Evolutionary conservation across 2,797 vertebrate genomes (phyloP), one percentile per base, ranked within the genome.

Genomic region (Bufotes viridis): DNA sequence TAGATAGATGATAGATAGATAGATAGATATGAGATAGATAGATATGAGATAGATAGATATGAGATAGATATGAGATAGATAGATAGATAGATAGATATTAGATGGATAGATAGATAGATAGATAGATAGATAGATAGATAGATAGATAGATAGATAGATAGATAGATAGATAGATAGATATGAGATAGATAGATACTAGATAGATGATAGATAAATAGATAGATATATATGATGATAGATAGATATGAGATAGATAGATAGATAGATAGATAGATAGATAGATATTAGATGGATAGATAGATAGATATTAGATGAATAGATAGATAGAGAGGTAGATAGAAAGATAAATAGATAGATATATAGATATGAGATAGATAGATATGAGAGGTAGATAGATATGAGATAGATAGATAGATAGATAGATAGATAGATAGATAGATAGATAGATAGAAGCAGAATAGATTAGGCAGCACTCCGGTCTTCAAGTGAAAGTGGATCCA

Each of bases 181-280:
- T 29, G 34, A 42, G 69, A 72, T 34, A 72, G 70, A 72, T 72
- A 42, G 29, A 72, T 42, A 72, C n/a, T n/a, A n/a, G 29, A 34
- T 18, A 72, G 70, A 72, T 72, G 34, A 49, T 74, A 74, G 34
- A 74, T 24, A 67, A n/a, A 67, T 67, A 67, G n/a, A n/a, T n/a
- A 12, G n/a, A 34, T 34, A 34, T 34, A 0, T 42, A 42, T 42
- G 34, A 42, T 2, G 29, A 42, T 42, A 42, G 42, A 42, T 42
- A 42, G 42, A 42, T 42, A 34, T 34, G 2, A 34, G 29, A 34
- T 34, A 34, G 29, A 34, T n/a, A n/a, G n/a, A n/a, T n/a, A n/a
- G n/a, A n/a, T n/a, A 74, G 34, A 74, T 22, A 49, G 70, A 74
- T 74, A 74, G 29, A 74, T 74, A 74, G 34, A 49, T 10, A 74